phyloP scores from a whole-genome alignment of 2,113 vertebrate species.

The Hiodon tergisus region DNA sequence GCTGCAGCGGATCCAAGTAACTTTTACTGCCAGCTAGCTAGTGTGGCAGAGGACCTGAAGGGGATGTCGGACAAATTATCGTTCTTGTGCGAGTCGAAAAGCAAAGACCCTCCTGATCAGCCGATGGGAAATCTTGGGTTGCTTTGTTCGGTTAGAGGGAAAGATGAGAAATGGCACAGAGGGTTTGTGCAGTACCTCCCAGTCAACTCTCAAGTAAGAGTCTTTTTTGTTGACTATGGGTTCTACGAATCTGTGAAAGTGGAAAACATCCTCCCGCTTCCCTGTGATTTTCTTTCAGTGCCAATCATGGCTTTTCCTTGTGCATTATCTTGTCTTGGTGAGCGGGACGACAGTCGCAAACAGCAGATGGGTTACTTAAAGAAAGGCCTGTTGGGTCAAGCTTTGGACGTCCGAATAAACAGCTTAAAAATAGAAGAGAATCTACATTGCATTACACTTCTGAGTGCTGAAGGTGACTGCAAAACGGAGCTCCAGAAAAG shows the following conservation, averaged over 20 bases:
- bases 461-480: slow-evolving; percentile 22
- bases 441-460: slow-evolving; percentile 68
- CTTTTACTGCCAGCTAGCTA: slow-evolving; percentile 78
- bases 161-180: slow-evolving; percentile 77
- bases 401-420: slow-evolving; percentile 59
- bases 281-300: slow-evolving; percentile 60
- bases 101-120: slow-evolving; percentile 35
- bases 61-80: slow-evolving; percentile 65
- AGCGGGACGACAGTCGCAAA: slow-evolving; percentile 49
- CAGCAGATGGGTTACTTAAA: slow-evolving; percentile 66
- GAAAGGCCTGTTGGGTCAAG: slow-evolving; percentile 63
- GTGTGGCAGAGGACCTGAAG: slow-evolving; percentile 60
- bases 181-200: slow-evolving; percentile 76
- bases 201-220: slow-evolving; percentile 61
- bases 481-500: slow-evolving; percentile 5
- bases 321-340: slow-evolving; percentile 59
- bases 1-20: slow-evolving; percentile 64
- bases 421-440: slow-evolving; percentile 50
- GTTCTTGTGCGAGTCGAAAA: slow-evolving; percentile 54
- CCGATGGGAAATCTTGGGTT: slow-evolving; percentile 66
- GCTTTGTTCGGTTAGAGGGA: slow-evolving; percentile 77
- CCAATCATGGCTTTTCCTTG: slow-evolving; percentile 79
- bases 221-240: slow-evolving; percentile 86
- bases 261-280: slow-evolving; percentile 65
- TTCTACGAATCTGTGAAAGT: slow-evolving; percentile 68